A percentile compares a stretch with the other conserved stretches of the same genome.
These are phyloP conservation scores for Andrena chrysosceles DNA, from an alignment of 2,888 invertebrate species.

Conservation along the genomic window DNA sequence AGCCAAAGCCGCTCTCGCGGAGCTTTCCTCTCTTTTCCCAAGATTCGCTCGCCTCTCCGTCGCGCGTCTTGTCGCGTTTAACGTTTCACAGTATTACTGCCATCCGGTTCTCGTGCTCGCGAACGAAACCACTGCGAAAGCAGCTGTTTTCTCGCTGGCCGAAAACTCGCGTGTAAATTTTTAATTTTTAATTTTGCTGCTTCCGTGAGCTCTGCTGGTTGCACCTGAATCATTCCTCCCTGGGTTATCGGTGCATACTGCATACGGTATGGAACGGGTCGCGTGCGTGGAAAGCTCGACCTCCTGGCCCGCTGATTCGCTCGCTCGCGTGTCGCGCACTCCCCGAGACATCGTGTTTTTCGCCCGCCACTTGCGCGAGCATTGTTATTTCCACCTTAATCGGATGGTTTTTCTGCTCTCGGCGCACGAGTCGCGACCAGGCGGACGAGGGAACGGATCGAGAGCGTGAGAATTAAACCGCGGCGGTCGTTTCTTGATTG, in stretches of 20 bases:
- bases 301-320: slow-evolving; percentile 3
- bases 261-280: slow-evolving; percentile 5
- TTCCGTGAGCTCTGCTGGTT: not conserved
- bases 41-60: not conserved
- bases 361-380: slow-evolving; percentile 6
- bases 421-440: not conserved
- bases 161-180: slow-evolving; percentile 29
- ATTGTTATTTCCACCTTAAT: slow-evolving; percentile 21
- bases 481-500: slow-evolving; percentile 2
- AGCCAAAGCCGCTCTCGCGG: not conserved
- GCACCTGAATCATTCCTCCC: slow-evolving; percentile 25
- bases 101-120: not conserved
- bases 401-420: not conserved
- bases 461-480: slow-evolving; percentile 13
- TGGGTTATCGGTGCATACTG: slow-evolving; percentile 36
- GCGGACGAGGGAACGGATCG: not conserved
- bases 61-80: slow-evolving; percentile 3
- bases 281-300: slow-evolving; percentile 26
- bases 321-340: slow-evolving; percentile 27
- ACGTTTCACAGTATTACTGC: slow-evolving; percentile 9
- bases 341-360: slow-evolving; percentile 16
- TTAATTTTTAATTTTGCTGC: slow-evolving; percentile 47
- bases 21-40: not conserved
- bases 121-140: not conserved
- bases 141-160: slow-evolving; percentile 8